Base-by-base conservation (phyloP, 2,797 vertebrate genomes). In the Microchirus variegatus region DNA sequence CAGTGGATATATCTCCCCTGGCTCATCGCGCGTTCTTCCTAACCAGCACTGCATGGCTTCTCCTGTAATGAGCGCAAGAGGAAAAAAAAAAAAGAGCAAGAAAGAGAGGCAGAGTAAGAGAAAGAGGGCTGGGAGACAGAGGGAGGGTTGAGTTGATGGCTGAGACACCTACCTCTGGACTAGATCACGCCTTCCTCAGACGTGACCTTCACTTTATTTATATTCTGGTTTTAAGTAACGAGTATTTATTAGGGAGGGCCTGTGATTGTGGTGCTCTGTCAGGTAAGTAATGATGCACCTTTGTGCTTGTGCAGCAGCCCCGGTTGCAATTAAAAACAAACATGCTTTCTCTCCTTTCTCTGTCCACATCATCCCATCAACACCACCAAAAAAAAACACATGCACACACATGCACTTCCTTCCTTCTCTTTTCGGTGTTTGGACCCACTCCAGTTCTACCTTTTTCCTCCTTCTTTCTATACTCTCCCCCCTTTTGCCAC, bases 161-260 rank as follows among this genome's bases (percentile, higher is more conserved):
- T 78, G 63, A 72, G 78, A 84, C 78, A 84, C 78, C 77, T 81
- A 74, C 59, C 80, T 70, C 75, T 84, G 75, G 80, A 84, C 83
- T 73, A 64, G 75, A 83, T 83, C 86, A 78, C 70, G 41, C 77
- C 84, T 89, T 68, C 80, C 74, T 84, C 62, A 78, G 83, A 85
- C 64, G 69, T 91, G 89, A 92, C 90, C 90, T 91, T 92, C 86
- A 85, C 78, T 84, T 88, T 89, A 86, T 88, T 87, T 83, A 82
- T 88, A 86, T 80, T 84, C 70, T 50, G 67, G 83, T 85, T 86
- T 84, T 91, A 84, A 82, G 81, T 82, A 87, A 85, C 42, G 67
- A 86, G 75, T 86, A 82, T 90, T 90, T 88, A 86, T 90, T 89
- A 77, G 79, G 77, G 60, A 74, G 72, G 72, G 81, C 77, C 71